Evolutionary conservation across 2,113 vertebrate species (phyloP).

Genomic region (Hyla sarda): DNA sequence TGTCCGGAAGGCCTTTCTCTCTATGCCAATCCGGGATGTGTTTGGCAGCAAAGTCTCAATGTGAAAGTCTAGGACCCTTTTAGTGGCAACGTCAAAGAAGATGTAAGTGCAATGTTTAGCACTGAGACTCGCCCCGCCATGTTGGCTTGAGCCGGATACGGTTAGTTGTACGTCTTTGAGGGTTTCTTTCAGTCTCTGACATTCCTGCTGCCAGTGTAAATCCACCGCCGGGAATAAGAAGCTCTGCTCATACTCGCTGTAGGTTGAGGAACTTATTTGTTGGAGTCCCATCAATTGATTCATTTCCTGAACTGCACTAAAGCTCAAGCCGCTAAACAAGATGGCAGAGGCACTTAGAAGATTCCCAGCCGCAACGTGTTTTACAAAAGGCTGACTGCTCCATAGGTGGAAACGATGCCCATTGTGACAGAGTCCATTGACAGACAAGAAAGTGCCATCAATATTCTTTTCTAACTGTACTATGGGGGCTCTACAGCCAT

Average conservation of each 20-base stretch:
- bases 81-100: background rate
- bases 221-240: background rate
- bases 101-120: too few species aligned
- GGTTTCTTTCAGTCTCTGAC: background rate
- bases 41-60: background rate
- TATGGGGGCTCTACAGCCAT: background rate
- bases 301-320: background rate
- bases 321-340: background rate
- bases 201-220: constrained; percentile 17
- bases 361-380: background rate
- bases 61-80: constrained; percentile 8
- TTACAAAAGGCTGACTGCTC: background rate
- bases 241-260: background rate
- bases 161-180: background rate
- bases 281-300: background rate
- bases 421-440: background rate
- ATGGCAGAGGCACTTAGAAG: background rate
- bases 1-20: background rate
- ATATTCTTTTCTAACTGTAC: background rate
- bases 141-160: background rate
- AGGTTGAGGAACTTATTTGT: background rate
- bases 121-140: background rate
- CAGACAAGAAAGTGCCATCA: constrained; percentile 2
- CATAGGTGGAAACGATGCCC: constrained; percentile 22
- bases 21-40: background rate